Evolutionary conservation across 2,113 vertebrate species (phyloP).

Genomic region (Erpornis zantholeuca): DNA sequence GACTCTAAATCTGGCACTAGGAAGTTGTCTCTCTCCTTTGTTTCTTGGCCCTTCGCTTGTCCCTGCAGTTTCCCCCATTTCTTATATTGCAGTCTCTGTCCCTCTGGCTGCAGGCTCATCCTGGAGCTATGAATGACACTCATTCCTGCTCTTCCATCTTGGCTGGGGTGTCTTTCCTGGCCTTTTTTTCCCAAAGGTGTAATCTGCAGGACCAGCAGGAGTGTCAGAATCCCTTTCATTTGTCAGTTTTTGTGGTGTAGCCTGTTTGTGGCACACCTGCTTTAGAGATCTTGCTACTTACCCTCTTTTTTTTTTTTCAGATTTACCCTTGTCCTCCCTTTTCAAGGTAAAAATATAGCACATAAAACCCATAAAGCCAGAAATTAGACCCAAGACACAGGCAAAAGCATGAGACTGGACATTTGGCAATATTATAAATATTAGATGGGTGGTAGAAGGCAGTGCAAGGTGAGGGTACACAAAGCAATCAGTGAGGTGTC

Average conservation of each 20-base stretch:
- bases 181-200: neutral
- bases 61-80: neutral
- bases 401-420: neutral
- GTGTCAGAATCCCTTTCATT: neutral
- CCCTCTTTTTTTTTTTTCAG: neutral
- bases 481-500: neutral
- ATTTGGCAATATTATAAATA: neutral
- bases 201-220: neutral
- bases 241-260: neutral
- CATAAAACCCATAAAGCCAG: neutral
- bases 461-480: neutral
- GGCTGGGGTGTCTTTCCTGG: neutral
- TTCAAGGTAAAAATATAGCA: neutral
- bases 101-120: neutral
- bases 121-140: neutral
- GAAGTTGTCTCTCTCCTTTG: neutral
- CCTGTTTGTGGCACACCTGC: fast-evolving
- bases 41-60: neutral
- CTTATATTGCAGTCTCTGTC: neutral
- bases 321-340: neutral
- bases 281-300: neutral
- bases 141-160: neutral
- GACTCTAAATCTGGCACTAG: neutral
- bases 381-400: neutral
- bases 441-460: neutral